Base-by-base conservation (phyloP, 2,888 invertebrate species). In the Xestoiulus laeticollis region DNA sequence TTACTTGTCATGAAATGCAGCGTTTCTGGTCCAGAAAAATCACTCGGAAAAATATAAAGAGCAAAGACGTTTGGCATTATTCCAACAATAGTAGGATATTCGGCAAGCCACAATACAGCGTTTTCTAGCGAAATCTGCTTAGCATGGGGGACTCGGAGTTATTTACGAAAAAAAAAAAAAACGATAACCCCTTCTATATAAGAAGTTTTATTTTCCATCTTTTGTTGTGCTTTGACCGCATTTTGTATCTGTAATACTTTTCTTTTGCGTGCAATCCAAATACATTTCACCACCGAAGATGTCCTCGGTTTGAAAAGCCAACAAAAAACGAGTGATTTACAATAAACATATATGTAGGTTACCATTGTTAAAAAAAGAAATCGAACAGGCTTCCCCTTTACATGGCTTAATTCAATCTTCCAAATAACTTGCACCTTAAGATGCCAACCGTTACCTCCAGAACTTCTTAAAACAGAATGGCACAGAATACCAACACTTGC, bases 11-110 rank as follows among this genome's bases (percentile, higher is more conserved):
- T 53, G 53, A 53, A 53, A 53, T 19, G 53, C 53, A 19, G 53
- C 53, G 53, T 53, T 53, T 53, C 53, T 53, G 53, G 53, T 53
- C 53, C 53, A 53, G 53, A 53, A 53, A 53, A 53, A 53, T n/a
- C 53, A 53, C n/a, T 53, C 53, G 19, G 19, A 53, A 53, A 48
- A 53, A 53, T 53, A 53, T 53, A 53, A 16, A n/a, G 19, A 53
- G 53, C n/a, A n/a, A 53, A 53, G 53, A 53, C n/a, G 53, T 53
- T n/a, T 53, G 53, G 53, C 53, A 53, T 53, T 53, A 53, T n/a
- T 53, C 53, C 53, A 53, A 53, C 53, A 53, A 53, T 19, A 53
- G 53, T 19, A 19, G n/a, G 19, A 53, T 38, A 38, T 38, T 38
- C 38, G 38, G 38, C 38, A 38, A 38, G 2, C 38, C 38, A n/a